phyloP scores from a whole-genome alignment of 2,888 invertebrate species.

The Tipula confusa region DNA sequence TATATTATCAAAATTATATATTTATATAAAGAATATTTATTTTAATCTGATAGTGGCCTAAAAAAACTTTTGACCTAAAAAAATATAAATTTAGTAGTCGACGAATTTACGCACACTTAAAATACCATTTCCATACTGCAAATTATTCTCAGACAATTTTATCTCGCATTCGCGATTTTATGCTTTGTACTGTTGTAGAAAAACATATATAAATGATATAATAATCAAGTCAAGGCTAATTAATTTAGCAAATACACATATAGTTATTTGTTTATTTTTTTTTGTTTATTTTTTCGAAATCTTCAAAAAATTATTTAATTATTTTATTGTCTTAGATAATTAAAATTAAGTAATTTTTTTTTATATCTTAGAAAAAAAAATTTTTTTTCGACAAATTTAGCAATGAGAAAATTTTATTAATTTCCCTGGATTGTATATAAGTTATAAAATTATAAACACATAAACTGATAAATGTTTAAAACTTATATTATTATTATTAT shows the following conservation, averaged over 20 bases:
- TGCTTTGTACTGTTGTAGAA: background rate
- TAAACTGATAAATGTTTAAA: too few species aligned
- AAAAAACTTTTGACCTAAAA: background rate
- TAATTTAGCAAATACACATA: slow-evolving; percentile 26
- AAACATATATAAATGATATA: background rate
- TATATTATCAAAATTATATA: background rate
- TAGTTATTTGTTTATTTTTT: too few species aligned
- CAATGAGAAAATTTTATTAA: background rate
- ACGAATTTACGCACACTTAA: background rate
- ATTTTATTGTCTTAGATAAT: background rate
- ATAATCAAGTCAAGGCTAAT: slow-evolving; percentile 30
- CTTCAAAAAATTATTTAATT: background rate
- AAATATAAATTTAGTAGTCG: background rate
- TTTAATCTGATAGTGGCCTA: slow-evolving; percentile 25
- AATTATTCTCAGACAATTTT: background rate
- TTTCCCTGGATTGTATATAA: background rate
- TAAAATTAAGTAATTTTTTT: background rate
- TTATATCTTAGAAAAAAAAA: background rate
- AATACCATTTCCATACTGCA: background rate
- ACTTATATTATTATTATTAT: too few species aligned
- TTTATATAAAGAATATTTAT: background rate
- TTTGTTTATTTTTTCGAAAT: background rate
- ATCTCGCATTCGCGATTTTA: background rate
- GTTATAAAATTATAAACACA: background rate
- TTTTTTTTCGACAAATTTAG: too few species aligned